Conservation (phyloP, 2,113 vertebrate genomes). For the Eira barbara region DNA sequence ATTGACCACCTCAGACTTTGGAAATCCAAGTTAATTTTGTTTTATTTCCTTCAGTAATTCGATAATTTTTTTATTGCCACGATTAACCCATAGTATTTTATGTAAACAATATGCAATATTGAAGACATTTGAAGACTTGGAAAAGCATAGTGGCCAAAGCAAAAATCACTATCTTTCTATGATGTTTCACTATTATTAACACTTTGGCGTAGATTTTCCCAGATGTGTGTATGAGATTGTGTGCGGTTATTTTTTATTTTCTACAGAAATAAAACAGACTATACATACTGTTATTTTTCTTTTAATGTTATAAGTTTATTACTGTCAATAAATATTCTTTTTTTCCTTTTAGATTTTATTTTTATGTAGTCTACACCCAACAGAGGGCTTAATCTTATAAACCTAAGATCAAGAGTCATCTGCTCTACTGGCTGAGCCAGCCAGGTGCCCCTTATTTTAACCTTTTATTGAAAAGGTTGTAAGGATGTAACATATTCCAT, state of each 20-base stretch:
- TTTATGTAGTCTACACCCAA: not conserved
- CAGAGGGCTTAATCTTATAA: not conserved
- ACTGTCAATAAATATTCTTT: not conserved
- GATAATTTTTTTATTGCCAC: not conserved
- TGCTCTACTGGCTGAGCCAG: not conserved
- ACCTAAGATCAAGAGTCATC: not conserved
- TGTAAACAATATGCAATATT: not conserved
- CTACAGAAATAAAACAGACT: not conserved
- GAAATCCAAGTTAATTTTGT: not conserved
- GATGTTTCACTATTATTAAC: not conserved
- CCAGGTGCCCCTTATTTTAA: not conserved
- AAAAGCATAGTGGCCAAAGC: not conserved
- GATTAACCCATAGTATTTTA: not conserved
- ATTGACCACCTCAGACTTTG: not conserved
- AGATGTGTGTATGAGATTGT: not conserved
- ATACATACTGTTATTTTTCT: not conserved
- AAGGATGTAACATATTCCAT: not conserved
- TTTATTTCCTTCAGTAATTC: slow-evolving; percentile 9
- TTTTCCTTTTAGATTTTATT: not conserved
- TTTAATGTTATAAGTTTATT: not conserved
- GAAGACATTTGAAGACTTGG: not conserved
- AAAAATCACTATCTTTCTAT: not conserved
- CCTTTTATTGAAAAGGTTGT: slow-evolving; percentile 25
- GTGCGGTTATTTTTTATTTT: not conserved
- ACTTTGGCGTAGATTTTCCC: not conserved